Base-by-base conservation (phyloP, 2,888 invertebrate species). In the Ctena decussata region DNA sequence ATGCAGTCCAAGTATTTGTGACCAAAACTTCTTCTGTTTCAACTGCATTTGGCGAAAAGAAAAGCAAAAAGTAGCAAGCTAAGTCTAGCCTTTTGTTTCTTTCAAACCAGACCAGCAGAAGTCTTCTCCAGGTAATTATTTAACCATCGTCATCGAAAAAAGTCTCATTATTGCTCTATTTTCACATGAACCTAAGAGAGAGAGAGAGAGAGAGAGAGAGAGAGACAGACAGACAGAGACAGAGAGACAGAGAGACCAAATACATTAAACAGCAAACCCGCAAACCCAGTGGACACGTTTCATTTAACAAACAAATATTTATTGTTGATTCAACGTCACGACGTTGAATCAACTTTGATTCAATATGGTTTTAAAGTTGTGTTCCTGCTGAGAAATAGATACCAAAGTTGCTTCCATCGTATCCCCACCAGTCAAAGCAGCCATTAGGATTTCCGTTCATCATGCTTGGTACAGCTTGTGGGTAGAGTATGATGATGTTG, bases 391-490 rank as follows among this genome's bases (percentile, higher is more conserved):
- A 41, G 15, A 41, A 11, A 41, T 46, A 80, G 79, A 77, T 86
- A 92, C 93, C 91, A 78, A 89, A 93, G n/a, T 84, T 70, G 8
- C 73, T 12, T 1, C 92, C 92, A 0, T 91, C 92, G 69, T 93
- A 94, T 6, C 93, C 94, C 83, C 87, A 93, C 93, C 94, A 93
- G 73, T 94, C 94, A 93, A 93, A 94, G 84, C 93, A 94, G 0
- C 93, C 93, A 27, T 90, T 81, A 11, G 85, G 87, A 70, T 94
- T 94, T 57, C 57, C 57, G n/a, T 57, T 57, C 11, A 86, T 76
- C 1, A 77, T 35, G 2, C 81, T 32, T 5, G 80, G 24, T 57
- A 27, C 27, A 27, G 57, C 30, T 81, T 94, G 94, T n/a, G 94
- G 94, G 82, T 93, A 94, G 32, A 94, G 82, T 30, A 94, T 91